Conservation (phyloP, 2,888 invertebrate genomes). For the Pandemis heparana region DNA sequence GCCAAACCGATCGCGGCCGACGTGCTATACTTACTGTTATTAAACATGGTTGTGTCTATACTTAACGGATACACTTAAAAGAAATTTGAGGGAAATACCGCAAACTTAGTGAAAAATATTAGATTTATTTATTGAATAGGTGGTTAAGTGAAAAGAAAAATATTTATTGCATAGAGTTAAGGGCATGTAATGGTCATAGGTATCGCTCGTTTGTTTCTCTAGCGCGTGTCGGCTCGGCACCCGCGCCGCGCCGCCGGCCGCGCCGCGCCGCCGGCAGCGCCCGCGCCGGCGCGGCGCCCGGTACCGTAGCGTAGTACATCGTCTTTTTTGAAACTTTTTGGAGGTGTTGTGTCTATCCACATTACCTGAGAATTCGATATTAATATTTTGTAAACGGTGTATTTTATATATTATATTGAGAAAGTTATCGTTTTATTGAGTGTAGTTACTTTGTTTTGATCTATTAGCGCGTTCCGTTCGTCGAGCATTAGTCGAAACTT, state of each 20-base stretch:
- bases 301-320: conserved; percentile 39
- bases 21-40: conserved; percentile 75
- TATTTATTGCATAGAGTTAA: conserved; percentile 80
- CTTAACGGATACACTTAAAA: conserved; percentile 75
- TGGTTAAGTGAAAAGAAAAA: conserved; percentile 79
- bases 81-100: conserved; percentile 67
- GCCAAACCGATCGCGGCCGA: conserved; percentile 40
- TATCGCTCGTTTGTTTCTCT: conserved; percentile 32
- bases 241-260: neutral
- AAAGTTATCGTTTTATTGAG: conserved; percentile 64
- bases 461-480: conserved; percentile 65
- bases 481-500: conserved; percentile 77
- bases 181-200: conserved; percentile 72
- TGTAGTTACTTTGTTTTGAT: conserved; percentile 61
- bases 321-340: conserved; percentile 81
- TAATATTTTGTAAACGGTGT: conserved; percentile 81
- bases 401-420: conserved; percentile 82
- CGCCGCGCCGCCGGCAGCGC: neutral
- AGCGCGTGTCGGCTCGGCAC: neutral
- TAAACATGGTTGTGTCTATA: conserved; percentile 83
- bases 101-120: conserved; percentile 73
- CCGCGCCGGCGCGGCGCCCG: neutral
- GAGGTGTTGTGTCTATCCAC: conserved; percentile 57
- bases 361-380: conserved; percentile 59
- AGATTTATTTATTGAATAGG: conserved; percentile 80